Evolutionary conservation across 2,888 invertebrate species (phyloP), one percentile per base, ranked within the genome.

Genomic region (Lypha dubia): DNA sequence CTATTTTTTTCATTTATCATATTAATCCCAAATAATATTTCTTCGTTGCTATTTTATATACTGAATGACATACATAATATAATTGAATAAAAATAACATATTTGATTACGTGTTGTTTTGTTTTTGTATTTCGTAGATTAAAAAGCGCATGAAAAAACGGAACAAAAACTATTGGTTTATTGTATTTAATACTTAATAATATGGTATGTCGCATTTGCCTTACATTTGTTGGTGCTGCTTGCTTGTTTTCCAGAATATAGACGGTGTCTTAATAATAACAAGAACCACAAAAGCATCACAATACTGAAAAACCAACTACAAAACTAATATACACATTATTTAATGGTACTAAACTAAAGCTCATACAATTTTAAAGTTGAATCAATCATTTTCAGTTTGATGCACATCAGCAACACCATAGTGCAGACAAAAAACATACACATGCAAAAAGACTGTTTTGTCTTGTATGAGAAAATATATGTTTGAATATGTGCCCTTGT

Each of bases 361-460:
- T 84, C 75, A 83, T 76, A 86, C 86, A 90, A 89, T 89, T 90
- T 90, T 89, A 90, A 91, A 91, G 89, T 90, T 89, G 90, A 90
- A 90, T 90, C 90, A 90, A 90, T 90, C 90, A 90, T 91, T 91
- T 89, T 90, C 90, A 91, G 89, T 90, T 90, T 90, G 91, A 89
- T 90, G 90, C 90, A 90, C 90, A 90, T 90, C 90, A 90, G 90
- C 89, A 90, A 88, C 90, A 90, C 88, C 88, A 89, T 84, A 60
- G 68, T 67, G 74, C 79, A 84, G 79, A 87, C 86, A 83, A 86
- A 86, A n/a, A 86, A 86, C 87, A 88, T 87, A 88, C 86, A 88
- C 86, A 87, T 80, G 81, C 87, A 89, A 5, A 89, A 5, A n/a
- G 28, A 38, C 15, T 17, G 11, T 63, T 22, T 13, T 53, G 53